Evolutionary conservation across 2,888 invertebrate genomes (phyloP).

Genomic region (Ellobium chinense): DNA sequence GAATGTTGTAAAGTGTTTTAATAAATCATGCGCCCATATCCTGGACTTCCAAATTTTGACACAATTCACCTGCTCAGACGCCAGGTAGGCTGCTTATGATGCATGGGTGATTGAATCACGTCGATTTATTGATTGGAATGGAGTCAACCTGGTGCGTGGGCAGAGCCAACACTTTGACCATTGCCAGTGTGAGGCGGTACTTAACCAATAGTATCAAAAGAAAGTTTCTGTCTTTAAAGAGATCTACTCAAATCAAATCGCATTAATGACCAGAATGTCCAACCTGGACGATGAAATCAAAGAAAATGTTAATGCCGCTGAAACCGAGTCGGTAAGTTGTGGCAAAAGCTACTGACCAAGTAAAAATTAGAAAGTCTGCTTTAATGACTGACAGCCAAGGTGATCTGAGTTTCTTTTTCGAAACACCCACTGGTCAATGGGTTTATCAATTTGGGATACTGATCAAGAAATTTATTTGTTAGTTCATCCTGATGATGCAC

Average conservation of each 20-base stretch:
- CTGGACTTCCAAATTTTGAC: not conserved
- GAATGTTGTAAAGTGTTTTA: not conserved
- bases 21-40: not conserved
- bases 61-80: not conserved
- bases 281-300: not conserved
- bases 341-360: not conserved
- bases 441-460: not conserved
- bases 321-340: not conserved
- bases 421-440: not conserved
- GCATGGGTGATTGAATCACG: not conserved
- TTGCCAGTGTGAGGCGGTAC: not conserved
- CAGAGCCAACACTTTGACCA: not conserved
- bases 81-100: not conserved
- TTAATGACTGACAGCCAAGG: not conserved
- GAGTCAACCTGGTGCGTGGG: not conserved
- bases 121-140: not conserved
- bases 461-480: not conserved
- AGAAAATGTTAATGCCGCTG: not conserved
- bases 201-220: not conserved
- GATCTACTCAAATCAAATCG: too few relatives aligned
- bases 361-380: not conserved
- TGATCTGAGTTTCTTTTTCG: not conserved
- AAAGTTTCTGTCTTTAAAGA: too few relatives aligned
- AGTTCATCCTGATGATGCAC: not conserved
- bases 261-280: not conserved